phyloP scores from a whole-genome alignment of 2,113 vertebrate genomes.

The Pipra filicauda region DNA sequence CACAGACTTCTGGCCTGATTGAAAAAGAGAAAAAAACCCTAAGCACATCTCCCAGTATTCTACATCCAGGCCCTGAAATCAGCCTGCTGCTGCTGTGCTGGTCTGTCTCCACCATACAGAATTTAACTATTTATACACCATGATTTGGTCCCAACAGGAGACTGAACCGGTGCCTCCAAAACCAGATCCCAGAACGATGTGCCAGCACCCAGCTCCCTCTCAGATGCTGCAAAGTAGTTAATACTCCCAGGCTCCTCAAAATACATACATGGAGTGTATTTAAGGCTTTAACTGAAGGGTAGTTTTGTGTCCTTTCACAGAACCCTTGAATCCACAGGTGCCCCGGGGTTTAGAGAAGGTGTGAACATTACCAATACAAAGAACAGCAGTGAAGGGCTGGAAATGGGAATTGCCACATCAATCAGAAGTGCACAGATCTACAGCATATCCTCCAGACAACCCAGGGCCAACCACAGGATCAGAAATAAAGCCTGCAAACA shows the following conservation, averaged over 20 bases:
- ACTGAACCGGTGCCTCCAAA: not conserved
- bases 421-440: not conserved
- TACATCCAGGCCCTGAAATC: not conserved
- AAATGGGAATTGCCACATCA: not conserved
- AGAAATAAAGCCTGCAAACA: not conserved
- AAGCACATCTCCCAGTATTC: accelerated
- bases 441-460: not conserved
- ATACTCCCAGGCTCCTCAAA: not conserved
- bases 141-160: not conserved
- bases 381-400: not conserved
- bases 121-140: not conserved
- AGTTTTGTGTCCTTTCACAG: not conserved
- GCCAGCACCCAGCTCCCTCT: not conserved
- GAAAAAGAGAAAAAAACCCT: not conserved
- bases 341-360: not conserved
- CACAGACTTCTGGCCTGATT: not conserved
- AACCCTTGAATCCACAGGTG: not conserved
- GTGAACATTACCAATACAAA: not conserved
- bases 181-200: not conserved
- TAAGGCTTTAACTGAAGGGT: not conserved
- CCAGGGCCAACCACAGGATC: not conserved
- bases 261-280: not conserved
- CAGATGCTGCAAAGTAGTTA: not conserved
- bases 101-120: not conserved
- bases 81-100: not conserved